Conservation (phyloP, 2,888 invertebrate species). For the Octonoba sinensis region DNA sequence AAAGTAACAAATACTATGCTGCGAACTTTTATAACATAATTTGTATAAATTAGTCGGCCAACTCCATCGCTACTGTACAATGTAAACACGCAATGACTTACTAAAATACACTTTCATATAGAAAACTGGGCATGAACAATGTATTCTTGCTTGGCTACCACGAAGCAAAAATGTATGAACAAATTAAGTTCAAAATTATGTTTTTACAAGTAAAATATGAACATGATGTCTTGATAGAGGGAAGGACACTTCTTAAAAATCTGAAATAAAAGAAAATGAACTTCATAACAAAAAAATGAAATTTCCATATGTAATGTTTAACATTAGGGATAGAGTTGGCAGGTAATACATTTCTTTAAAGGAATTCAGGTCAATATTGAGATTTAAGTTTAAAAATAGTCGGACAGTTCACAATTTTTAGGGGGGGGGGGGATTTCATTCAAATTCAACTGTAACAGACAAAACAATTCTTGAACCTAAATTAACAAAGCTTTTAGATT, state of each 20-base stretch:
- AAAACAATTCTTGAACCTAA: no score
- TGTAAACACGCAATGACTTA: slow-evolving; percentile 29
- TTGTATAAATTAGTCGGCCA: slow-evolving; percentile 21
- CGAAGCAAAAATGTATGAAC: slow-evolving; percentile 46
- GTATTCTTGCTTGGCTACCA: slow-evolving; percentile 34
- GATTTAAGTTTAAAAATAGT: no score
- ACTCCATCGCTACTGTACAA: slow-evolving; percentile 33
- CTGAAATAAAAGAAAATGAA: slow-evolving; percentile 32
- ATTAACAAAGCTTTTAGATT: no score
- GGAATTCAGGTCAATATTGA: no score
- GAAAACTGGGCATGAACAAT: slow-evolving; percentile 49
- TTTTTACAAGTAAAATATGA: slow-evolving; percentile 39
- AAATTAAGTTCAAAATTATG: slow-evolving; percentile 34
- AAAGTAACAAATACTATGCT: slow-evolving; percentile 13
- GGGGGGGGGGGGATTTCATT: no score
- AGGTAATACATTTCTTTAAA: no score
- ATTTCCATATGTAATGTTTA: no score
- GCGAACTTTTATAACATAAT: slow-evolving; percentile 19
- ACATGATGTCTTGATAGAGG: slow-evolving; percentile 41
- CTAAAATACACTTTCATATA: slow-evolving; percentile 45
- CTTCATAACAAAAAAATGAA: no score
- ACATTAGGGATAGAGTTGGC: no score
- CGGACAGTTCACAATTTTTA: no score
- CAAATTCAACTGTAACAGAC: no score
- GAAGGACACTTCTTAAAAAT: slow-evolving; percentile 59